These are phyloP conservation scores for Cyphomyrus discorhynchus DNA, from an alignment of 2,113 vertebrate genomes.

Conservation along the genomic window DNA sequence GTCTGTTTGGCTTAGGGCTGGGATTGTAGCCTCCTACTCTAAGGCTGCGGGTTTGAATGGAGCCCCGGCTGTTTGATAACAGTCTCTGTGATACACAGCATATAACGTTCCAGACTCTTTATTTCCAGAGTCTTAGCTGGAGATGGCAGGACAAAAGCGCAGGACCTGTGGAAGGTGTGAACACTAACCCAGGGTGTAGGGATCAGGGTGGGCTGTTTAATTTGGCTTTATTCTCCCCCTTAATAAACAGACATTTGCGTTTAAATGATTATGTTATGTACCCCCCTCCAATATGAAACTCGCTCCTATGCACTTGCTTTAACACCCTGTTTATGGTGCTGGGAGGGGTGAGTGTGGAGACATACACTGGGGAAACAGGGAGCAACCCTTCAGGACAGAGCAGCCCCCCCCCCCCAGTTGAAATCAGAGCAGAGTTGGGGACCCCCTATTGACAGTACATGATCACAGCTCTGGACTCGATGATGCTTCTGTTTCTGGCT, in stretches of 20 bases:
- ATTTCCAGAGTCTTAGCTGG: neutral
- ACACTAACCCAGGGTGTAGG: neutral
- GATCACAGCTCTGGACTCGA: neutral
- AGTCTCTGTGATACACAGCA: neutral
- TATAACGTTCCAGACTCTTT: neutral
- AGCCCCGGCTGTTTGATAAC: neutral
- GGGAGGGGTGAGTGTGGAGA: neutral
- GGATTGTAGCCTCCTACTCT: neutral
- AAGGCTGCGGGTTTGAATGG: neutral
- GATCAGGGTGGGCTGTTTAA: neutral
- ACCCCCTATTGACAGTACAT: neutral
- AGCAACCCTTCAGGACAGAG: neutral
- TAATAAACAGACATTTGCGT: neutral
- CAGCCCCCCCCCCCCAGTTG: neutral
- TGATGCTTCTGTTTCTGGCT: neutral
- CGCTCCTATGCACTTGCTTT: neutral
- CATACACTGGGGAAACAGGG: neutral
- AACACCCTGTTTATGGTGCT: neutral
- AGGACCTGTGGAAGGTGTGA: neutral
- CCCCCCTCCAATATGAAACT: neutral
- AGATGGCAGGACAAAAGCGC: neutral
- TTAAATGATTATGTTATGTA: neutral
- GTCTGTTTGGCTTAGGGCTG: neutral
- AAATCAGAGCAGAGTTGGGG: neutral
- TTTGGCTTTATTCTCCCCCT: neutral